phyloP scores from a whole-genome alignment of 2,888 invertebrate species.

The Priocnemis perturbator region DNA sequence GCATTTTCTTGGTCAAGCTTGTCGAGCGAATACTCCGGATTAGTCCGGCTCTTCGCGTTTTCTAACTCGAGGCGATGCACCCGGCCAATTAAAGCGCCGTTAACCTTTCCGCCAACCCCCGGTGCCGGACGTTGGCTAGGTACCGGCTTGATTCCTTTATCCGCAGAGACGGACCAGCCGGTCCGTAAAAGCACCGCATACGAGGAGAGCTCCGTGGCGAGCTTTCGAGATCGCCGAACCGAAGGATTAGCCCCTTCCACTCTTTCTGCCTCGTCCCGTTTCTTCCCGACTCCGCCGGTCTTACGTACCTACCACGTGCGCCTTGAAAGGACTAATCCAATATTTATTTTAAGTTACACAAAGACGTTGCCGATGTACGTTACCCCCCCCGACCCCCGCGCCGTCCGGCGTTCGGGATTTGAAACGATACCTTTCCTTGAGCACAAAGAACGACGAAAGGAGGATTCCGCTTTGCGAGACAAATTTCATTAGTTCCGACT shows the following conservation, averaged over 20 bases:
- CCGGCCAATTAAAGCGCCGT: slow-evolving; percentile 58
- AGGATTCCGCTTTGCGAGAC: too few relatives aligned
- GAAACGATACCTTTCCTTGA: neutral
- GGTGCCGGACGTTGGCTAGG: slow-evolving; percentile 1
- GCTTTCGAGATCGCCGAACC: slow-evolving; percentile 46
- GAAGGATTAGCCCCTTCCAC: slow-evolving; percentile 36
- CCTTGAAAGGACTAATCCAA: slow-evolving; percentile 31
- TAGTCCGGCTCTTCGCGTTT: slow-evolving; percentile 54
- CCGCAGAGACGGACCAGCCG: slow-evolving; percentile 44
- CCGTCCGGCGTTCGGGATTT: slow-evolving; percentile 18
- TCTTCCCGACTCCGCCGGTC: slow-evolving; percentile 3
- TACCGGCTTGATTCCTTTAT: slow-evolving; percentile 51
- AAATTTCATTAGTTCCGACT: too few relatives aligned
- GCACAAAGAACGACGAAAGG: neutral
- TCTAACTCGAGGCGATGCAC: slow-evolving; percentile 52
- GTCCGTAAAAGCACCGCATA: slow-evolving; percentile 39
- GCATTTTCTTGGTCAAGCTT: slow-evolving; percentile 66
- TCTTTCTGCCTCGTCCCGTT: slow-evolving; percentile 8
- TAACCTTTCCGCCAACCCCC: slow-evolving; percentile 46
- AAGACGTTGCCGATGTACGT: slow-evolving; percentile 11
- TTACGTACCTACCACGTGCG: slow-evolving; percentile 14
- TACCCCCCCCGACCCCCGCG: neutral
- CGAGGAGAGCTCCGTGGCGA: slow-evolving; percentile 23
- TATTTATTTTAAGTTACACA: slow-evolving; percentile 37
- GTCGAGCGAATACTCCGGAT: slow-evolving; percentile 56